Evolutionary conservation across 35 echinoderm and acorn worm species (phyloP).

Genomic region (Eucidaris tribuloides): DNA sequence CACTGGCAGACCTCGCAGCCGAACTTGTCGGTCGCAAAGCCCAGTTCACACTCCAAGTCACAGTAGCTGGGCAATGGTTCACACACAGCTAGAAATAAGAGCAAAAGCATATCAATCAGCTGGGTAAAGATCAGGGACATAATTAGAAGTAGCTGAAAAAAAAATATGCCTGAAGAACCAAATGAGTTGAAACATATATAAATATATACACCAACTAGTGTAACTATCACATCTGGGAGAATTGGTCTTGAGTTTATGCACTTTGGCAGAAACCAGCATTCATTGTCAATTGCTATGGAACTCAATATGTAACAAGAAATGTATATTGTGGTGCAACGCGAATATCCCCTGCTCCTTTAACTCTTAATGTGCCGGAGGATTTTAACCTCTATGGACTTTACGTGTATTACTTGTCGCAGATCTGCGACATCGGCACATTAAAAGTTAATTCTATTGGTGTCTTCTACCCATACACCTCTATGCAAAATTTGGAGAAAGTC

Average conservation of each 20-base stretch:
- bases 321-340: too few species aligned
- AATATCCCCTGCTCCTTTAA: too few species aligned
- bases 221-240: background rate
- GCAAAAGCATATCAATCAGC: background rate
- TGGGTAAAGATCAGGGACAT: background rate
- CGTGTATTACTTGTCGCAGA: too few species aligned
- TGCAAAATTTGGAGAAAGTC: too few species aligned
- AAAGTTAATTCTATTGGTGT: too few species aligned
- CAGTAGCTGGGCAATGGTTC: background rate
- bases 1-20: constrained; percentile 41
- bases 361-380: too few species aligned
- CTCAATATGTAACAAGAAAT: too few species aligned
- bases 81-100: constrained; percentile 3
- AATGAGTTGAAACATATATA: background rate
- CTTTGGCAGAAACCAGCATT: too few species aligned
- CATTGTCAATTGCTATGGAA: too few species aligned
- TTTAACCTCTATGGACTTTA: too few species aligned
- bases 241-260: background rate
- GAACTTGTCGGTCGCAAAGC: constrained; percentile 35
- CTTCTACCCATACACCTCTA: too few species aligned
- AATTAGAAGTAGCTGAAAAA: background rate
- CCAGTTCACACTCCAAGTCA: constrained; percentile 12
- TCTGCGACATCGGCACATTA: too few species aligned
- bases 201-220: background rate
- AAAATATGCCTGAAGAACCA: background rate